These are phyloP conservation scores for Ectropis grisescens DNA, from an alignment of 1,140 invertebrate species.

Conservation along the genomic window DNA sequence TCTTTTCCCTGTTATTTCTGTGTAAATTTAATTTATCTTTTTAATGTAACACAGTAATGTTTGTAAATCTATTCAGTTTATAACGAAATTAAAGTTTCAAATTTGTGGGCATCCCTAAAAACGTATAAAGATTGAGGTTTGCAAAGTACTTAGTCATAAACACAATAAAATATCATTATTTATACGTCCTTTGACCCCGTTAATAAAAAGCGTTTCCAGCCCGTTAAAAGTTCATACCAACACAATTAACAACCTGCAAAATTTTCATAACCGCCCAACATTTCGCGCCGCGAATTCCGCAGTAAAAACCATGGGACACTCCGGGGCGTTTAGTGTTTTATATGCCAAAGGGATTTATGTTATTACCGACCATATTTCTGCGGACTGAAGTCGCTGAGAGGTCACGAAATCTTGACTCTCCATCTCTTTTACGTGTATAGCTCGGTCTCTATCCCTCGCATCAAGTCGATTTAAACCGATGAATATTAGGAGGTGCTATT, in stretches of 20 bases:
- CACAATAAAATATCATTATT: no score
- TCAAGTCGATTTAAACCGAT: constrained; percentile 55
- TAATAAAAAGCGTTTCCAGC: no score
- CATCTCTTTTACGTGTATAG: constrained; percentile 27
- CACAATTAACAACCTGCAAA: constrained; percentile 2
- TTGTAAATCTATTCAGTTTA: no score
- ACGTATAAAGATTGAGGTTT: no score
- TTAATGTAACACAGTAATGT: no score
- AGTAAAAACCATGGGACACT: constrained; percentile 39
- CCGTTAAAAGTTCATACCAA: no score
- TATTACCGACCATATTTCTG: constrained; percentile 71
- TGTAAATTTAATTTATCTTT: no score
- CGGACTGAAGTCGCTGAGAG: constrained; percentile 59
- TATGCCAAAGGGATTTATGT: constrained; percentile 71
- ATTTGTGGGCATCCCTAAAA: no score
- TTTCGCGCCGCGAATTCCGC: constrained; percentile 20
- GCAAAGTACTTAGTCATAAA: no score
- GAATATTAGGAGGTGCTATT: constrained; percentile 63
- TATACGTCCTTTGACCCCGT: no score
- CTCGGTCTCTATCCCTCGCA: constrained; percentile 32
- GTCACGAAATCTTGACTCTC: constrained; percentile 65
- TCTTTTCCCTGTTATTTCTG: no score
- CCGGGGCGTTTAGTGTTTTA: constrained; percentile 70
- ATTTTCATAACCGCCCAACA: constrained; percentile 30
- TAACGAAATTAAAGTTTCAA: no score